Evolutionary conservation across 2,797 vertebrate genomes (phyloP), one percentile per base, ranked within the genome.

Genomic region (Sebastes miniatus): DNA sequence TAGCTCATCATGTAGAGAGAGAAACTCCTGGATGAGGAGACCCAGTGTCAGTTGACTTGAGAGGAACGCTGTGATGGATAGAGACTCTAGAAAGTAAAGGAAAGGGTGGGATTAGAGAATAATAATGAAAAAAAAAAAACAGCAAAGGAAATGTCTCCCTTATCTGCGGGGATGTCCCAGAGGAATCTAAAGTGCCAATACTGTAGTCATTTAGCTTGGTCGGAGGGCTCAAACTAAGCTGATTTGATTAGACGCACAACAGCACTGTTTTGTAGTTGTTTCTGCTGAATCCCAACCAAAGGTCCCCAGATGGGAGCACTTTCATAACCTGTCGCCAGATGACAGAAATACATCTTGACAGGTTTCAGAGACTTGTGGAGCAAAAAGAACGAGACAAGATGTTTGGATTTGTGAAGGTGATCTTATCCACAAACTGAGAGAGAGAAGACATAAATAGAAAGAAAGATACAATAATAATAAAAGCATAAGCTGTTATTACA

Each of bases 21-120:
- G 57, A 79, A 58, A 75, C 47, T 74, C 34, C 6, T 65, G 25
- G 70, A 84, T 62, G 59, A 52, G 63, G 39, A 69, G 69, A 82
- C 63, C n/a, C 14, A 25, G 56, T 58, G 77, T 76, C 58, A 76
- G 32, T 73, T 36, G 34, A 50, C 56, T 29, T 77, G 27, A 80
- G 54, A 83, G 50, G 50, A 71, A 64, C 31, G 29, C 12, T 6
- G 58, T 56, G 73, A 84, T 77, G 73, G 69, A 58, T 54, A 10
- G 8, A 69, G 22, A 81, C 16, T 66, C 13, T 22, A 6, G 9
- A 69, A 39, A 73, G 63, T 11, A 65, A 76, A 80, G 32, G 27
- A 76, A 69, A 6, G 4, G n/a, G 18, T 57, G 31, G 47, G 66
- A 79, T 81, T 29, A 72, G 6, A 77, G 25, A 77, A 69, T 5